Evolutionary conservation across 2,113 vertebrate genomes (phyloP).

Genomic region (Anhinga anhinga): DNA sequence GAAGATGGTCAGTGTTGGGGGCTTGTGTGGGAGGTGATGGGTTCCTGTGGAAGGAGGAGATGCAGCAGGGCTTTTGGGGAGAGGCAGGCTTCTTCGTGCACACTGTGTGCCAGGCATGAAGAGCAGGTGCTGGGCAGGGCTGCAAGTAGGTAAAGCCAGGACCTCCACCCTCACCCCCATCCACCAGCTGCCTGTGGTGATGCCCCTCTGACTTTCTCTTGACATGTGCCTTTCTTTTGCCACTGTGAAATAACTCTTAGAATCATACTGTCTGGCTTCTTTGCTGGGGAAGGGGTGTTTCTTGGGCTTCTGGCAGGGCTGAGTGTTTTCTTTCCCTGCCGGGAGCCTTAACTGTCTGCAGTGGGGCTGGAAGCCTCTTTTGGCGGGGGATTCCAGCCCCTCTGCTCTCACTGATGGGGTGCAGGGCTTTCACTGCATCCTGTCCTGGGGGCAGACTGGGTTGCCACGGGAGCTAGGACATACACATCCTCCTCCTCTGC

Average conservation of each 20-base stretch:
- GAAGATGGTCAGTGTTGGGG: not conserved
- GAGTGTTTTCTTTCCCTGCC: not conserved
- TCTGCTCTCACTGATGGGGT: not conserved
- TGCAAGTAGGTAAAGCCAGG: not conserved
- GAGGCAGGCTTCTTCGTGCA: not conserved
- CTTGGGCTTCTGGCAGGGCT: not conserved
- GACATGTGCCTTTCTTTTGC: slow-evolving; percentile 73
- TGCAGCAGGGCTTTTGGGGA: not conserved
- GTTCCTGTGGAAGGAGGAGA: not conserved
- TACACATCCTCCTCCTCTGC: not conserved
- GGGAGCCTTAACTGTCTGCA: not conserved
- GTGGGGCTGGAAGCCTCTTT: not conserved
- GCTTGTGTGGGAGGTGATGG: fast-evolving
- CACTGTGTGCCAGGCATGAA: not conserved
- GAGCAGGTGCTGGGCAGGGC: not conserved
- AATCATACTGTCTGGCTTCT: slow-evolving; percentile 36
- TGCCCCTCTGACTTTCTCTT: slow-evolving; percentile 17
- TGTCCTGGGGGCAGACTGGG: not conserved
- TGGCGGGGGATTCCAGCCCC: not conserved
- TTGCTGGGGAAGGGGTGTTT: not conserved
- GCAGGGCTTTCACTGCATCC: not conserved
- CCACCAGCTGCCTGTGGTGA: not conserved
- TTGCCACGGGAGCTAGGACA: not conserved
- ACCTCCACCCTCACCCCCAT: not conserved
- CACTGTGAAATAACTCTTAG: slow-evolving; percentile 70